phyloP scores from a whole-genome alignment of 2,113 vertebrate genomes.

The Proterorhinus semilunaris region DNA sequence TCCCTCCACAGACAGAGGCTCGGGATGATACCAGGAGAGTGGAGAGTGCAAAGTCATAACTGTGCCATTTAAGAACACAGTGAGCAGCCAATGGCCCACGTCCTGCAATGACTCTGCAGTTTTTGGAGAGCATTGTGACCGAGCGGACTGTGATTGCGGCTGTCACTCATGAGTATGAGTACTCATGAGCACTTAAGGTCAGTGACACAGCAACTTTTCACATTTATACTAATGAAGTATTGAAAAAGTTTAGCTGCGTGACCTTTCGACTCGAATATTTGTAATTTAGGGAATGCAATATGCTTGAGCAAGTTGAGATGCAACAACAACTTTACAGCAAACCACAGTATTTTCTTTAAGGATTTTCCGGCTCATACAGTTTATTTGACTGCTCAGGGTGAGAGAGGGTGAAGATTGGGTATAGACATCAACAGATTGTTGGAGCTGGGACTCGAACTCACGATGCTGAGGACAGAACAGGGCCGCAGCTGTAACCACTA shows the following conservation, averaged over 20 bases:
- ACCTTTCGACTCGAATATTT: background rate
- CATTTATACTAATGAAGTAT: conserved; percentile 1
- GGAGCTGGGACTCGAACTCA: too few relatives aligned
- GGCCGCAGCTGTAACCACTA: too few relatives aligned
- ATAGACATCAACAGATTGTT: too few relatives aligned
- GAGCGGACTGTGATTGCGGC: conserved; percentile 34
- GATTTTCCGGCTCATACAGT: too few relatives aligned
- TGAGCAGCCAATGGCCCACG: conserved; percentile 56
- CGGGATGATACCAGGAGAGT: background rate
- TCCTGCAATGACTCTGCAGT: conserved; percentile 53
- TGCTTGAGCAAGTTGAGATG: too few relatives aligned
- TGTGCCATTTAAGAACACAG: conserved; percentile 56
- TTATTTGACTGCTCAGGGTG: too few relatives aligned
- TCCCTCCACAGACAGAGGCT: too few relatives aligned
- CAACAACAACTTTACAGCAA: too few relatives aligned
- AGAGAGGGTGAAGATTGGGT: too few relatives aligned
- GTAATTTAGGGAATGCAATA: too few relatives aligned
- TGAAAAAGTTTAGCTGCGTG: background rate
- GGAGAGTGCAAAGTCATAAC: conserved; percentile 60
- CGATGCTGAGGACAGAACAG: too few relatives aligned
- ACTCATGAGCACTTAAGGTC: conserved; percentile 42
- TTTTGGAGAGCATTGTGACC: conserved; percentile 39
- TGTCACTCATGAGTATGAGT: conserved; percentile 36
- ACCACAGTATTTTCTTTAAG: too few relatives aligned
- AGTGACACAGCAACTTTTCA: conserved; percentile 11